Evolutionary conservation across 1,140 invertebrate genomes (phyloP).

Genomic region (Bombus confusus): DNA sequence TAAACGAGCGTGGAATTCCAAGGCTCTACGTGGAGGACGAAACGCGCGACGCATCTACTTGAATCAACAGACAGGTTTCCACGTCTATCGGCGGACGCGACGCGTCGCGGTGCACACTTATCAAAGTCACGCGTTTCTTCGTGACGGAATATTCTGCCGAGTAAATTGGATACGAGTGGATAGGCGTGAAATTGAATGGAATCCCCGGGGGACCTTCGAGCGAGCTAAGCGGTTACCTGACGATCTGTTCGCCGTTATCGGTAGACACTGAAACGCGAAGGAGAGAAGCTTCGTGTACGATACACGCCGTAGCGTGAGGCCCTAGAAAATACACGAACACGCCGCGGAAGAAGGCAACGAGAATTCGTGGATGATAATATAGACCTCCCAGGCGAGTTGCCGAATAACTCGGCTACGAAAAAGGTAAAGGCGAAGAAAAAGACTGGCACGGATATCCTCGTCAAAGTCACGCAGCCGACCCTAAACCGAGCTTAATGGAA

Average conservation of each 20-base stretch:
- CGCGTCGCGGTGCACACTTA: not conserved
- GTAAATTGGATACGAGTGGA: conserved; percentile 45
- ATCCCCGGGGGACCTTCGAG: not conserved
- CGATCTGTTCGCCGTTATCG: not conserved
- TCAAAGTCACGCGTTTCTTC: conserved; percentile 31
- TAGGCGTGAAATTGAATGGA: conserved; percentile 47
- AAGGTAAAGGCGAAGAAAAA: conserved; percentile 23
- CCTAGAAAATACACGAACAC: too few relatives aligned
- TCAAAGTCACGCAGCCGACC: conserved; percentile 72
- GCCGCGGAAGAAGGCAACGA: not conserved
- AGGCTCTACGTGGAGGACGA: not conserved
- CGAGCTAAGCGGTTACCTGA: not conserved
- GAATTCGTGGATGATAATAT: conserved; percentile 9
- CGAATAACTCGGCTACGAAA: conserved; percentile 56
- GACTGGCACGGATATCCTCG: conserved; percentile 64
- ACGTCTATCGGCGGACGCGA: not conserved
- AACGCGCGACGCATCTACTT: conserved; percentile 9
- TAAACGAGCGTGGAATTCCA: conserved; percentile 28
- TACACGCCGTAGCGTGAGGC: too few relatives aligned
- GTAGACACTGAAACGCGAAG: not conserved
- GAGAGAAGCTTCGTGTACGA: too few relatives aligned
- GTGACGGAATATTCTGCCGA: conserved; percentile 14
- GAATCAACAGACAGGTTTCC: conserved; percentile 25
- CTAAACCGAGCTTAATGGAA: conserved; percentile 72
- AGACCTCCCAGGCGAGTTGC: conserved; percentile 68